Conservation (phyloP, 2,888 invertebrate species). For the Scelioninae gen. 2 region DNA sequence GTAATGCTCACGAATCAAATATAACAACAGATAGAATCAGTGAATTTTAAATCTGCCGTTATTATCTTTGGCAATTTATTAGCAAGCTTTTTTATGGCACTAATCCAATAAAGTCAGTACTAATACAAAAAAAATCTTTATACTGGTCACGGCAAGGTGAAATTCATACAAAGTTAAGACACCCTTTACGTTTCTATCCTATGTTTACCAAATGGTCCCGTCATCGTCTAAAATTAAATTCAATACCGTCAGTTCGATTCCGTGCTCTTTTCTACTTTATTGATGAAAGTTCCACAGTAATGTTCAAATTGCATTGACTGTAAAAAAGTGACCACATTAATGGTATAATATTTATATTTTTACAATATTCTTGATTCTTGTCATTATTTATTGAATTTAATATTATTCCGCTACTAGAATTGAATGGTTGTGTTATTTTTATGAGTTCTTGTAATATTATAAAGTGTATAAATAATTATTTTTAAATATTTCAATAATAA, state of each 20-base stretch:
- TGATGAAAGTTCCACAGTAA: slow-evolving; percentile 48
- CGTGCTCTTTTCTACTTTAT: slow-evolving; percentile 47
- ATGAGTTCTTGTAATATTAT: too few species aligned
- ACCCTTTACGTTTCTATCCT: slow-evolving; percentile 64
- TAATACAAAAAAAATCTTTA: slow-evolving; percentile 28
- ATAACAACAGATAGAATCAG: too few species aligned
- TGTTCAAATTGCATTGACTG: slow-evolving; percentile 49
- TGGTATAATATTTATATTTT: slow-evolving; percentile 2
- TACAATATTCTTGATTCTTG: slow-evolving; percentile 19
- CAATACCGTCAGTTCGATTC: slow-evolving; percentile 55
- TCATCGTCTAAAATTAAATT: slow-evolving; percentile 69
- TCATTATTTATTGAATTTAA: too few species aligned
- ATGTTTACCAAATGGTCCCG: slow-evolving; percentile 65
- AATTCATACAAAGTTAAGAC: slow-evolving; percentile 47
- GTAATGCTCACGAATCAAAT: too few species aligned
- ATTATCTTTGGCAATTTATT: background rate
- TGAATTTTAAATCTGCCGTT: too few species aligned
- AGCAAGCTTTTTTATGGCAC: slow-evolving; percentile 21
- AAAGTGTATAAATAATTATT: too few species aligned
- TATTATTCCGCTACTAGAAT: too few species aligned
- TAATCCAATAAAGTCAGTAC: slow-evolving; percentile 24
- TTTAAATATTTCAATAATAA: too few species aligned
- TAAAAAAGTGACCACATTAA: slow-evolving; percentile 17
- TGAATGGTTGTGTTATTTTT: too few species aligned
- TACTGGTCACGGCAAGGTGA: slow-evolving; percentile 39